Evolutionary conservation across 2,113 vertebrate species (phyloP), one percentile per base, ranked within the genome.

Genomic region (Thymallus thymallus): DNA sequence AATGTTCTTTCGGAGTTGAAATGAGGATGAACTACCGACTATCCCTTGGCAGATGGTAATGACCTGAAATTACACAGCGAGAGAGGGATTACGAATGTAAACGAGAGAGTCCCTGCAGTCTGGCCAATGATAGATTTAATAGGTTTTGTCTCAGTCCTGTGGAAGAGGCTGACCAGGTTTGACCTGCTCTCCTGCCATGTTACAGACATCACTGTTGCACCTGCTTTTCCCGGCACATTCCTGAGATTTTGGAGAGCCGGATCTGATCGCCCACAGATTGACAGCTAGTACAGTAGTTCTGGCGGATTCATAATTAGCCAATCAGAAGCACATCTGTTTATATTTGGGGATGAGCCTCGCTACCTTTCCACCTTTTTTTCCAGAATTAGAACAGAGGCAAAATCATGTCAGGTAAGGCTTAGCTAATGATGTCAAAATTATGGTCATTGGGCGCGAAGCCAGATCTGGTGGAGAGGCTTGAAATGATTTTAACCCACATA

Each of bases 61-160:
- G 71, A 83, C 69, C 61, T 79, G 74, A 76, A 82, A 84, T 83
- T 69, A 83, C 66, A 85, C 61, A 74, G 74, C 3, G 1, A 72
- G 63, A 77, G 46, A 51, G 30, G 26, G 41, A 66, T 75, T 14
- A 70, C 68, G 68, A 62, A 41, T 29, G 67, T 71, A 56, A 76
- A 85, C 72, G 73, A 80, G 35, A 58, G n/a, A 13, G 68, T 75
- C n/a, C 32, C 73, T 76, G 68, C 51, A 76, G 71, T 66, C 45
- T 55, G 61, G n/a, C 29, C 55, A 26, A 48, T 18, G 3, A 32
- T 74, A 46, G 70, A 73, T 75, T 72, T 71, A 61, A 81, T 73
- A 23, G 72, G 45, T 18, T 64, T 69, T 76, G 77, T 63, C 78
- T 69, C 35, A 2, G 22, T 73, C 72, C 77, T 6, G 6, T 24